These are phyloP conservation scores for Bufo bufo DNA, from an alignment of 2,113 vertebrate species.

Conservation along the genomic window DNA sequence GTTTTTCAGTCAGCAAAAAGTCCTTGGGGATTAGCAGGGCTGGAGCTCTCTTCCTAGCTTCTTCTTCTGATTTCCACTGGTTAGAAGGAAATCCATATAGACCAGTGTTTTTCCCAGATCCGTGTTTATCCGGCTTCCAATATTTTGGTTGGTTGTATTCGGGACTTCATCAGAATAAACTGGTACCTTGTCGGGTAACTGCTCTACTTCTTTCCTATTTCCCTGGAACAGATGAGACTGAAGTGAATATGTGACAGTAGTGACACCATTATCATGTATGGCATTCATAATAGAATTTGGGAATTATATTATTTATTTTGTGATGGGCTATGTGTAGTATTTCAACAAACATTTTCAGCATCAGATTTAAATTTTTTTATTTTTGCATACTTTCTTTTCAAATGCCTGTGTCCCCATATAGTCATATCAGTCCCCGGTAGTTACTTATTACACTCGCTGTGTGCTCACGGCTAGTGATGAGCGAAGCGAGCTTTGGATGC, in stretches of 20 bases:
- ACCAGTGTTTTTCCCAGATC: constrained; percentile 74
- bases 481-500: too few species aligned
- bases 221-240: constrained; percentile 68
- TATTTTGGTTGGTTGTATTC: constrained; percentile 72
- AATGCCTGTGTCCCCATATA: too few species aligned
- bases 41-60: constrained; percentile 74
- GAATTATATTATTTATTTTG: neutral
- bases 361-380: too few species aligned
- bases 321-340: too few species aligned
- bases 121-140: constrained; percentile 77
- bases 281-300: neutral
- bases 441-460: too few species aligned
- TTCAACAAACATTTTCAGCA: too few species aligned
- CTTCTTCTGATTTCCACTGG: constrained; percentile 65
- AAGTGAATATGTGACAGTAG: neutral
- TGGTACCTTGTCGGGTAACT: constrained; percentile 67
- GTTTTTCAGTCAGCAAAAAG: neutral
- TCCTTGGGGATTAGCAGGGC: constrained; percentile 61
- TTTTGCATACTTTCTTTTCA: too few species aligned
- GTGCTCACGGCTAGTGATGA: too few species aligned
- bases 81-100: constrained; percentile 74
- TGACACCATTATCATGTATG: neutral
- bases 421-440: too few species aligned
- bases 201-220: constrained; percentile 69
- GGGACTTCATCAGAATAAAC: constrained; percentile 75